These are phyloP conservation scores for Charina bottae DNA, from an alignment of 2,113 vertebrate species.

Conservation along the genomic window DNA sequence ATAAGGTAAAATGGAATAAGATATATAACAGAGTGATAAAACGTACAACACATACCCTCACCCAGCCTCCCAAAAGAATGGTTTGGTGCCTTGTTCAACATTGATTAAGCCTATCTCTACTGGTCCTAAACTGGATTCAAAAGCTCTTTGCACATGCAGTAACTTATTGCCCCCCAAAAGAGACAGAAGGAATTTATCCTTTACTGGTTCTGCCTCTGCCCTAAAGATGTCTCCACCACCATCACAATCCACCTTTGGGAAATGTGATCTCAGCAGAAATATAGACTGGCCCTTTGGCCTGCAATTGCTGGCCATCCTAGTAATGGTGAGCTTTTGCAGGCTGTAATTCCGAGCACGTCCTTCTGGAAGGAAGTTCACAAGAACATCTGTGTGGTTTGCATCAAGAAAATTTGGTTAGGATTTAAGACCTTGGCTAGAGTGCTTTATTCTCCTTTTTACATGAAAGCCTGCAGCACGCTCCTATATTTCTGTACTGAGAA, in stretches of 20 bases:
- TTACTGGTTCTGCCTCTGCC: background rate
- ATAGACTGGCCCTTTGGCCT: background rate
- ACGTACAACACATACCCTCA: background rate
- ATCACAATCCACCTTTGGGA: background rate
- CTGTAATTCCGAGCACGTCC: too few species aligned
- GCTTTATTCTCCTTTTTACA: background rate
- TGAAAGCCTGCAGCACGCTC: background rate
- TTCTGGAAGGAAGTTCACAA: background rate
- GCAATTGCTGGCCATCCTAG: background rate
- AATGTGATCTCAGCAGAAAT: background rate
- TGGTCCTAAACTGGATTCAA: background rate
- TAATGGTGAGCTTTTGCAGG: background rate
- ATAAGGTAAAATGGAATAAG: background rate
- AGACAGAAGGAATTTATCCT: background rate
- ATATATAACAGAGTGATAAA: background rate
- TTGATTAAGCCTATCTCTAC: background rate
- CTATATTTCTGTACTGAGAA: slow-evolving; percentile 3
- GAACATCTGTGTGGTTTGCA: background rate
- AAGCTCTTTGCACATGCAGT: background rate
- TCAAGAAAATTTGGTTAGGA: background rate
- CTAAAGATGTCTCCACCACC: background rate
- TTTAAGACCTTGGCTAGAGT: background rate
- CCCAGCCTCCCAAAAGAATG: background rate
- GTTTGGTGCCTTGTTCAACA: background rate
- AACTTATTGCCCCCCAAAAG: background rate